Evolutionary conservation across 2,797 vertebrate genomes (phyloP).

Genomic region (Acrossocheilus wenchowensis): DNA sequence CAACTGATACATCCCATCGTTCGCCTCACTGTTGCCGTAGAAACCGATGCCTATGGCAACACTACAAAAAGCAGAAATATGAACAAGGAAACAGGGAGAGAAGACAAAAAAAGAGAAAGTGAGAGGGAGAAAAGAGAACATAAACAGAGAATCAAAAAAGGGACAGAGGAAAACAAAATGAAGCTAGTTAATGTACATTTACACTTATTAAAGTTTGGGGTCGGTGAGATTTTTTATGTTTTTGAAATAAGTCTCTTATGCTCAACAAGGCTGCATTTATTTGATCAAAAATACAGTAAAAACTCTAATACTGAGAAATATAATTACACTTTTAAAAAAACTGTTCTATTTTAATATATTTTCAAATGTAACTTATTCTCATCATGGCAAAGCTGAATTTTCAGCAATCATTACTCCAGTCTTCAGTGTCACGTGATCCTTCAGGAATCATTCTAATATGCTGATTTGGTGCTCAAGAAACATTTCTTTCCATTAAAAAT

Average conservation of each 20-base stretch:
- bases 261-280: constrained; percentile 2
- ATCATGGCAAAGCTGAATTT: neutral
- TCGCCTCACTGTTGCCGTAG: constrained; percentile 96
- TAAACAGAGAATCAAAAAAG: neutral
- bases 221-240: neutral
- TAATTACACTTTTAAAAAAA: too few species aligned
- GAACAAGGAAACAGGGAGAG: constrained; percentile 26
- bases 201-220: neutral
- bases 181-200: constrained; percentile 52
- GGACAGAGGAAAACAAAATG: constrained; percentile 41
- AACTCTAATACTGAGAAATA: neutral
- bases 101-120: neutral
- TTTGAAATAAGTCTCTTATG: neutral
- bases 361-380: neutral
- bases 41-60: constrained; percentile 94
- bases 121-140: constrained; percentile 16
- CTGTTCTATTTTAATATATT: neutral
- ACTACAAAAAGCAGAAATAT: constrained; percentile 73
- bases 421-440: neutral
- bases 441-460: neutral
- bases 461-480: neutral
- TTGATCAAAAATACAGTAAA: neutral
- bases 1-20: constrained; percentile 95
- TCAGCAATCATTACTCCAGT: neutral
- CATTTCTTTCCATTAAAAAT: neutral